Base-by-base conservation (phyloP, 2,113 vertebrate species). In the Bubo scandiacus region DNA sequence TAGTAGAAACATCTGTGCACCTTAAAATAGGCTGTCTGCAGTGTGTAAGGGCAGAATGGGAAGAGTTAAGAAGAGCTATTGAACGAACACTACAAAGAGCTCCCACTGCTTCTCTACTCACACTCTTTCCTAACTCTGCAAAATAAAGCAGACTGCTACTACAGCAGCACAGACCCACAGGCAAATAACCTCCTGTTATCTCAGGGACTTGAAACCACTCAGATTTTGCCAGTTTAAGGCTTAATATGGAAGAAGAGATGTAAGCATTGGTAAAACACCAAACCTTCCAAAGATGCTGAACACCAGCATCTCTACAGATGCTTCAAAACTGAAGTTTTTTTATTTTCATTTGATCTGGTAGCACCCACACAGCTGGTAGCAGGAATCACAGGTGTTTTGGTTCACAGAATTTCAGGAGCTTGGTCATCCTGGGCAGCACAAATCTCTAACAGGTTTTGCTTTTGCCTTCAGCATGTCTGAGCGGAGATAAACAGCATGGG, bases 11-110 rank as follows among this genome's bases (percentile, higher is more conserved):
- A 97, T 80, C 96, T 96, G 91, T 52, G 81, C 73, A 92, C 91
- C 94, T 87, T 94, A 94, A 95, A 97, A 95, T 89, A 94, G 90
- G 66, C 86, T 85, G 66, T 87, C 80, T 86, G 81, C 80, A 88
- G 49, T 0, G 6, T 18, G 15, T 43, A 82, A 75, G 20, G 77
- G 70, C 57, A 86, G 73, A 42, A 73, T 77, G 29, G 29, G 73
- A 95, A 94, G 81, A 81, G 58, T 84, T 87, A 79, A 80, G 38
- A 77, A 65, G n/a, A 68, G 52, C 81, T 17, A 32, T 15, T 29
- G 75, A 92, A 43, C 17, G 81, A 88, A 88, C 22, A 59, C 4
- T 57, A 81, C 34, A 55, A 45, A 32, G 49, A 81, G 57, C 45
- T 82, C 40, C 65, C 17, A 16, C 42, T 38, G 27, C n/a, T 86